Evolutionary conservation across 2,888 invertebrate genomes (phyloP), one percentile per base, ranked within the genome.

Genomic region (Chirona hameri): DNA sequence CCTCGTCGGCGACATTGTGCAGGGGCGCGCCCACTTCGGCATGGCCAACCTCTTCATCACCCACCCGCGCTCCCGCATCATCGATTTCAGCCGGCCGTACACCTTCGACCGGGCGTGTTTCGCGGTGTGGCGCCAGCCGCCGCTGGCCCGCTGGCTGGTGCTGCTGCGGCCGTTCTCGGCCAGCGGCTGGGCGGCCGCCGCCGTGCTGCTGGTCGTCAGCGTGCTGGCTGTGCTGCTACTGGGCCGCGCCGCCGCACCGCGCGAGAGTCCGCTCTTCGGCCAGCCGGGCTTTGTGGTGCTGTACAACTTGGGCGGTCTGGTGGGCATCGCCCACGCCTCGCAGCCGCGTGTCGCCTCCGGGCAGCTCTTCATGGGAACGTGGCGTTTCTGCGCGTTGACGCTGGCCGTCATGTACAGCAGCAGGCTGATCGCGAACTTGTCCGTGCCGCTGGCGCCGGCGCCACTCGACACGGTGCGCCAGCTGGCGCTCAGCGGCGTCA

Each of bases 341-440:
- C 29, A 14, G 29, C 72, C 72, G 29, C 72, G 72, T 14, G 72
- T 14, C 24, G 27, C 31, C 72, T 31, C 72, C 14, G 72, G 27
- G 14, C 72, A n/a, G 14, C 7, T 72, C 60, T 83, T 81, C 81
- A 76, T 83, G 72, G 52, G 69, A 15, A 55, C 81, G 57, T 81
- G 83, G n/a, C 83, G 84, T 83, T 80, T 84, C 29, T 84, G 82
- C 82, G 72, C 81, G 65, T 83, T 83, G 31, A 82, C 82, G 29
- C 39, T 84, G 69, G 83, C 84, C 60, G 82, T 83, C 48, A 83
- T 82, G 24, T 84, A 84, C 82, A 83, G 83, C 79, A 82, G 83
- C 81, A 84, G 83, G 82, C 83, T 85, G 87, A 86, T 86, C 87
- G 69, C 86, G 87, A 84, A 82, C 81, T 84, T 85, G 4, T 83